phyloP scores from a whole-genome alignment of 2,888 invertebrate genomes.

The Philonicus albiceps region DNA sequence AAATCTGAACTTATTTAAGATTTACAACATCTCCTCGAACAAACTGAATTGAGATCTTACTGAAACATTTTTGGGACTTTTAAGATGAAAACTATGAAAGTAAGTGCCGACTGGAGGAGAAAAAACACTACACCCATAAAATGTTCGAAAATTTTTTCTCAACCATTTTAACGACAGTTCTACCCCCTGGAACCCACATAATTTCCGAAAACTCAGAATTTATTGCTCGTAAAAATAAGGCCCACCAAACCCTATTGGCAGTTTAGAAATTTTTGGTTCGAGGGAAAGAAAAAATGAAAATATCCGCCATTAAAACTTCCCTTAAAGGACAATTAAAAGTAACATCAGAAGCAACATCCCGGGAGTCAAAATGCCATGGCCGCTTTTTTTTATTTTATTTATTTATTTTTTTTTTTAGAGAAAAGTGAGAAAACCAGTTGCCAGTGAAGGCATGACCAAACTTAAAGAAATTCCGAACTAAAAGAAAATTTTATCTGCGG shows the following conservation, averaged over 20 bases:
- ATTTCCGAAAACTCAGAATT: slow-evolving; percentile 20
- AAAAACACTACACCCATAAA: slow-evolving; percentile 17
- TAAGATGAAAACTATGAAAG: slow-evolving; percentile 28
- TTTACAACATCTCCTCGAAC: background rate
- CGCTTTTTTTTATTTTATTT: no score
- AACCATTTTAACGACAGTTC: slow-evolving; percentile 22
- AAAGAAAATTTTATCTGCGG: background rate
- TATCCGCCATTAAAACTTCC: slow-evolving; percentile 15
- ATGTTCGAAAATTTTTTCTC: background rate
- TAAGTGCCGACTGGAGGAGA: background rate
- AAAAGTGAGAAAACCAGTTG: slow-evolving; percentile 14
- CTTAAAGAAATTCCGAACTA: background rate
- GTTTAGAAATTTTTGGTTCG: background rate
- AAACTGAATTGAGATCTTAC: slow-evolving; percentile 26
- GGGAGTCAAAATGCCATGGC: slow-evolving; percentile 1
- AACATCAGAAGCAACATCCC: slow-evolving; percentile 1
- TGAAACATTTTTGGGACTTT: background rate
- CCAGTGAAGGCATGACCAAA: background rate
- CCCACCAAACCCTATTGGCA: background rate
- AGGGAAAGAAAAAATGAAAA: slow-evolving; percentile 16
- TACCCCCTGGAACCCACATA: slow-evolving; percentile 19
- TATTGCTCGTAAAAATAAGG: slow-evolving; percentile 4
- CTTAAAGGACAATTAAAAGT: slow-evolving; percentile 28
- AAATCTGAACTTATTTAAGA: slow-evolving; percentile 17
- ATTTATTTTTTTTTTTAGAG: no score